Base-by-base conservation (phyloP, 1,140 invertebrate species). In the Drosophila parvula region DNA sequence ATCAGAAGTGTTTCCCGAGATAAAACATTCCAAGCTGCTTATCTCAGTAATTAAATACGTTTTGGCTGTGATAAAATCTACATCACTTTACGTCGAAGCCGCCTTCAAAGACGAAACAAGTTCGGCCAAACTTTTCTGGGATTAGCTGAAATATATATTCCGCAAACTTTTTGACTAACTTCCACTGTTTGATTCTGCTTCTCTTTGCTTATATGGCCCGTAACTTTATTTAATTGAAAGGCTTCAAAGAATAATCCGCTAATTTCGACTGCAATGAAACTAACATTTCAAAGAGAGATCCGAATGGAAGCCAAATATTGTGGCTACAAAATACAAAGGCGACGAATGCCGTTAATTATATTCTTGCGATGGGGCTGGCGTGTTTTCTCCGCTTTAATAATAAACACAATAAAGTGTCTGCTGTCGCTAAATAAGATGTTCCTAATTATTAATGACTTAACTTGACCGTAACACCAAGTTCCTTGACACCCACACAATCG, bases 401-500 rank as follows among this genome's bases (percentile, higher is more conserved):
- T 44, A 27, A 14, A n/a, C 12, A 8, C 32, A 55, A 69, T 55
- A n/a, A 68, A 64, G 59, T 50, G 58, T 41, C 41, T 55, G 48
- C 22, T 43, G 27, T 7, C 28, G 56, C 55, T 45, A 38, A 55
- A 51, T 22, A 55, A 57, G 22, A 59, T 30, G 40, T 67, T 64
- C 61, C 76, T 67, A 89, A 80, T 89, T 80, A 83, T 83, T 78
- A 88, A 88, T 83, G 81, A 74, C 60, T 79, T 64, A 58, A 53
- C 60, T 86, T 70, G 67, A 88, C 74, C 76, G 73, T 38, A n/a
- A 57, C 73, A 63, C 57, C 73, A 78, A 81, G 76, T 88, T 79
- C 59, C 67, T 67, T 73, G 79, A 62, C 75, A 79, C 55, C 44
- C 56, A 53, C 40, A 45, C 74, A 41, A 40, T 51, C 16, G 34